phyloP scores from a whole-genome alignment of 1,140 invertebrate species.

The Apis cerana region DNA sequence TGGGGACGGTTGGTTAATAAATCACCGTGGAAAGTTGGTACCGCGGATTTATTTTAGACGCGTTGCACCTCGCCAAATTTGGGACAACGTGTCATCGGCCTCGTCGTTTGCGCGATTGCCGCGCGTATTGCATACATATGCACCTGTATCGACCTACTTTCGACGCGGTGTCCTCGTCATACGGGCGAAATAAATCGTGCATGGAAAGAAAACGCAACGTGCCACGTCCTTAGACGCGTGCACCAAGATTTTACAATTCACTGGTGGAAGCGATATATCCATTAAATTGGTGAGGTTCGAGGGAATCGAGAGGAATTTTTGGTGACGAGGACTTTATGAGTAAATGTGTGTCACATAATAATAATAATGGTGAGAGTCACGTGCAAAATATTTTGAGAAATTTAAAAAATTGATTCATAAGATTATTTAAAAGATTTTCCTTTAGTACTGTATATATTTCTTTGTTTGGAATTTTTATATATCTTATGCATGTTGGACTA shows the following conservation, averaged over 20 bases:
- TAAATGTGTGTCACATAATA: too few relatives aligned
- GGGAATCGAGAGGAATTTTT: too few relatives aligned
- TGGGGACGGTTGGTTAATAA: constrained; percentile 28
- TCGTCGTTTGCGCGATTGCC: constrained; percentile 42
- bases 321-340: too few relatives aligned
- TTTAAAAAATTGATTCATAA: too few relatives aligned
- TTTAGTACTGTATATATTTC: too few relatives aligned
- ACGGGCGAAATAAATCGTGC: constrained; percentile 48
- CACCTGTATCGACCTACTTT: constrained; percentile 55
- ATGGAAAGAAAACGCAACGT: constrained; percentile 23
- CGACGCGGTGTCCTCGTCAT: constrained; percentile 30
- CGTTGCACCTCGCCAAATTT: constrained; percentile 55
- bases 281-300: too few relatives aligned
- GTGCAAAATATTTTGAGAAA: too few relatives aligned
- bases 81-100: constrained; percentile 63
- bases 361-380: too few relatives aligned
- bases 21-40: constrained; percentile 42
- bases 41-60: constrained; percentile 60
- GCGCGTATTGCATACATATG: constrained; percentile 57
- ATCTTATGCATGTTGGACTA: too few relatives aligned
- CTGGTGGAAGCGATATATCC: background rate
- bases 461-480: too few relatives aligned
- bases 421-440: too few relatives aligned
- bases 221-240: constrained; percentile 10
- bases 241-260: background rate